Evolutionary conservation across 1,140 invertebrate genomes (phyloP).

Genomic region (Wiebesia pumilae): DNA sequence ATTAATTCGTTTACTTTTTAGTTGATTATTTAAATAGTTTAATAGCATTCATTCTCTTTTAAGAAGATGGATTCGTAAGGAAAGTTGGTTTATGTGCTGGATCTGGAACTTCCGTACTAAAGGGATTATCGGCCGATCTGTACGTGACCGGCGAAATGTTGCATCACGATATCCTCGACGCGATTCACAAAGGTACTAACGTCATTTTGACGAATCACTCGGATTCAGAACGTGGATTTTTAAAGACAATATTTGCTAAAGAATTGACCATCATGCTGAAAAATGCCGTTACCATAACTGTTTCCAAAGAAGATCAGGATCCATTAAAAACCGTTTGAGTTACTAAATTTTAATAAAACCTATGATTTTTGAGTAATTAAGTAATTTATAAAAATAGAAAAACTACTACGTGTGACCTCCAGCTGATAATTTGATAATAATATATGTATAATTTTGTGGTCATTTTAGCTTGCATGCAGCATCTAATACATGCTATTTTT

Average conservation of each 20-base stretch:
- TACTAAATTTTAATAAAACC: not conserved
- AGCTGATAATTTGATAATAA: not conserved
- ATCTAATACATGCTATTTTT: no score
- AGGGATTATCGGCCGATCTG: conserved; percentile 83
- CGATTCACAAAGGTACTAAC: conserved; percentile 82
- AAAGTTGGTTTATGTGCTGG: conserved; percentile 92
- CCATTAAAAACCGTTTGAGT: conserved; percentile 78
- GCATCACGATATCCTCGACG: conserved; percentile 96
- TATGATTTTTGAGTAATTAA: not conserved
- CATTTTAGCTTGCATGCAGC: no score
- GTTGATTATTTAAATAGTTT: not conserved
- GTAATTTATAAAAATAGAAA: not conserved
- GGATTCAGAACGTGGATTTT: conserved; percentile 94
- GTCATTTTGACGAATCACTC: conserved; percentile 96
- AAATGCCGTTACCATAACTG: conserved; percentile 78
- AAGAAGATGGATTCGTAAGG: conserved; percentile 74
- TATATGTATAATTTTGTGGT: not conserved
- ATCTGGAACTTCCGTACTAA: conserved; percentile 87
- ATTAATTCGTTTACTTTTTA: not conserved
- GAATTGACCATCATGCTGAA: conserved; percentile 75
- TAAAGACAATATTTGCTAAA: conserved; percentile 77
- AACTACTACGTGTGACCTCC: not conserved
- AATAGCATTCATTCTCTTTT: not conserved
- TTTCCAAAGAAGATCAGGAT: conserved; percentile 86
- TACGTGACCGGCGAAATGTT: conserved; percentile 96